phyloP scores from a whole-genome alignment of 1,140 invertebrate genomes.

The Drosophila rhopaloa region DNA sequence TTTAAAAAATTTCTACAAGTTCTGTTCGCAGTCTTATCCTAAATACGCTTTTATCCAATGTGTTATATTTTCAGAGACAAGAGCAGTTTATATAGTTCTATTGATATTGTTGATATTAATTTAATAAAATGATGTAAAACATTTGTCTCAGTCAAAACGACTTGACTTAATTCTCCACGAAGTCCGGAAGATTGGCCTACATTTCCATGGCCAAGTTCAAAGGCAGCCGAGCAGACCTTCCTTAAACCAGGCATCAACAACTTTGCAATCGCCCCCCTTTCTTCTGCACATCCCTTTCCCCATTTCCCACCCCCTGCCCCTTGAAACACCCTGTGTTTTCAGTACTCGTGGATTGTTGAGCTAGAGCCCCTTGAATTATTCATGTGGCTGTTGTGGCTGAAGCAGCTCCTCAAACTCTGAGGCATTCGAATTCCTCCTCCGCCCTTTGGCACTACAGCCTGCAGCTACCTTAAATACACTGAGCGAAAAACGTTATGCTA shows the following conservation, averaged over 20 bases:
- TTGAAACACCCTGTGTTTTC: constrained; percentile 3
- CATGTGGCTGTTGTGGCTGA: constrained; percentile 51
- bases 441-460: neutral
- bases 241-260: constrained; percentile 18
- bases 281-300: neutral
- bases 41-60: no score
- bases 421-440: constrained; percentile 5
- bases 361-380: constrained; percentile 50
- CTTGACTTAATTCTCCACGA: neutral
- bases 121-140: constrained; percentile 5
- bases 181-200: constrained; percentile 18
- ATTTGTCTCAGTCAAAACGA: constrained; percentile 8
- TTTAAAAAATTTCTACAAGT: no score
- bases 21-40: no score
- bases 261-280: constrained; percentile 13
- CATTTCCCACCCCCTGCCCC: neutral
- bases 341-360: constrained; percentile 35
- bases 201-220: constrained; percentile 53
- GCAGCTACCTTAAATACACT: constrained; percentile 7
- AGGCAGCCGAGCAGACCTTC: constrained; percentile 39
- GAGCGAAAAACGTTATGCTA: neutral
- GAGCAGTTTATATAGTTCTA: neutral
- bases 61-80: neutral
- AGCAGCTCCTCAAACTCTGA: constrained; percentile 18
- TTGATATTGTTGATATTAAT: no score